phyloP scores from a whole-genome alignment of 1,140 invertebrate species.

The Leguminivora glycinivorella region DNA sequence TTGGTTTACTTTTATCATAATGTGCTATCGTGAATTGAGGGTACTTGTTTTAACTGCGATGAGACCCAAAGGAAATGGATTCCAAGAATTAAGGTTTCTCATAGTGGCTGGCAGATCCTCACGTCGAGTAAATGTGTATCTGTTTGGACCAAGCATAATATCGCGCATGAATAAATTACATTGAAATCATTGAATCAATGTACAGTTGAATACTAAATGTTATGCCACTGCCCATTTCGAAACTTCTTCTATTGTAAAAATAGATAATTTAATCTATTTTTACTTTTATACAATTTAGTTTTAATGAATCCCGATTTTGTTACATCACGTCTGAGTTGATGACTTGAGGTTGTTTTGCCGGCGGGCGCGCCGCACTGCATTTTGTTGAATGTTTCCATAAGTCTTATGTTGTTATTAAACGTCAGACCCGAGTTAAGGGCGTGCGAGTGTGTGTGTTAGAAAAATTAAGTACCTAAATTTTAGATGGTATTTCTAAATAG shows the following conservation, averaged over 20 bases:
- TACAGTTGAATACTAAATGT: constrained; percentile 52
- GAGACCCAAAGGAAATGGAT: constrained; percentile 25
- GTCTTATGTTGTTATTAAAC: constrained; percentile 54
- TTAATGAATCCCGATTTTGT: constrained; percentile 28
- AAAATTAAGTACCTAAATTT: constrained; percentile 69
- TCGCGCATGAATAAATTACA: constrained; percentile 33
- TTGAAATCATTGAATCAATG: constrained; percentile 42
- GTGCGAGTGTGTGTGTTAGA: constrained; percentile 66
- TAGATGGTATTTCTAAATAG: constrained; percentile 72
- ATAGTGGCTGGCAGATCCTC: constrained; percentile 11
- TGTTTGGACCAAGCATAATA: constrained; percentile 57
- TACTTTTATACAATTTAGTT: constrained; percentile 31
- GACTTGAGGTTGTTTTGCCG: constrained; percentile 13
- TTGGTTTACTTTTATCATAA: constrained; percentile 50
- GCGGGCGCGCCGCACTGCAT: constrained; percentile 28
- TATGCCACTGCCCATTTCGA: constrained; percentile 35
- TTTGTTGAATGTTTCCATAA: constrained; percentile 57
- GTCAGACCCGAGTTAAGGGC: constrained; percentile 44
- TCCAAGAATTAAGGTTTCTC: neutral
- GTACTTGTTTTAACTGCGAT: constrained; percentile 41
- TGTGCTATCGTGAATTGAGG: constrained; percentile 41
- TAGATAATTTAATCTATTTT: constrained; percentile 41
- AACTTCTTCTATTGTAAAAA: constrained; percentile 37
- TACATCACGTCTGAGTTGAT: constrained; percentile 29
- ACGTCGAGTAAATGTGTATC: constrained; percentile 1